Evolutionary conservation across 2,797 vertebrate species (phyloP), one percentile per base, ranked within the genome.

Genomic region (Hoplostethus atlanticus): DNA sequence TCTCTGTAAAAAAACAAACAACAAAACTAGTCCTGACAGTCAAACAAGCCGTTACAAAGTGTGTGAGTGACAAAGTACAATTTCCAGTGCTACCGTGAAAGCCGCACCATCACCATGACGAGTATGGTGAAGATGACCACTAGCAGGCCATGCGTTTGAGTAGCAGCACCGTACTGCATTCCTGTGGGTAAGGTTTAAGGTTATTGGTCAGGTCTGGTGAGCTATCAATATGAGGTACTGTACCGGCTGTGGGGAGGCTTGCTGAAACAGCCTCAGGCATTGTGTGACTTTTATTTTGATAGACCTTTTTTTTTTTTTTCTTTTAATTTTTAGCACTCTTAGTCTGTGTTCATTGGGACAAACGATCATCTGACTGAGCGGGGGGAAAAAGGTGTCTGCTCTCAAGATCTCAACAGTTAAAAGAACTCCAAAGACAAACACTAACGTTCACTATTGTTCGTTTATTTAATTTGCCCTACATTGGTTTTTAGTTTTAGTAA

Each of bases 271-370:
- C 87, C 88, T 81, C 89, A 91, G 91, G 91, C 91, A 90, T 90
- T 91, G 86, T 87, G 90, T 92, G 91, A 21, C 21, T 21, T 21
- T 21, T 21, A 92, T 78, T 85, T 84, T 81, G 62, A 84, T 86
- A 89, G 87, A 91, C 87, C 87, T 89, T 84, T 71, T 55, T 62
- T 15, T 68, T 77, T 52, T 5, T 71, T 73, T 46, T 62, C 12
- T 67, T 77, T 52, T 5, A 69, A 72, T 46, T 79, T 79, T 82
- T 67, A 89, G 80, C 83, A 87, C 82, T 89, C 85, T 71, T 77
- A 54, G 73, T 85, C 51, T 90, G 91, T 90, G 91, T 91, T 92
- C 88, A 90, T 54, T 79, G 84, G 88, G 88, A 90, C 88, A 44
- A 51, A 58, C 78, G 11, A 47, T 16, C 87, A 84, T 83, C 84